Base-by-base conservation (phyloP, 2,113 vertebrate species). In the Ia io region DNA sequence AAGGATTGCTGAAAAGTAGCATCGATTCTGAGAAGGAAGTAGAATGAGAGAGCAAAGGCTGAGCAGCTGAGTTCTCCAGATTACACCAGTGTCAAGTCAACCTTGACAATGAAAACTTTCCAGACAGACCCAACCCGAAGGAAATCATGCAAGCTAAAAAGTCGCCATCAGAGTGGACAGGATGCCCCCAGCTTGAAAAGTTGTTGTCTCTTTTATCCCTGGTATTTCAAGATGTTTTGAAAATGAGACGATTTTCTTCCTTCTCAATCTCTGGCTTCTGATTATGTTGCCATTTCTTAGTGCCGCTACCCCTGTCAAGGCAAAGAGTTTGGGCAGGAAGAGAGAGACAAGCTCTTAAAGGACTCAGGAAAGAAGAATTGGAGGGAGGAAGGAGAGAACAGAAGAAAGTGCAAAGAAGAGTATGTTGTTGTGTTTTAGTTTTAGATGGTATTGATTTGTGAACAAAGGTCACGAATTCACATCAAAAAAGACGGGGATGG, bases 1-100 rank as follows among this genome's bases (percentile, higher is more conserved):
- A 94, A 95, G 70, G 16, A 63, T 92, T 96, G 78, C 92, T 96
- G 90, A 95, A 95, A 96, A 95, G 78, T 67, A 95, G 49, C 90
- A 79, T 85, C 69, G n/a, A 11, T 92, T 93, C 61, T 49, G 49
- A 97, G 92, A 95, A 92, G 78, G 63, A 93, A 88, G 32, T 37
- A 35, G 59, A 59, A 76, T 94, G 49, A 59, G 49, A 69, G 51
- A 47, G 30, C 84, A 74, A 87, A 88, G 88, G 61, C 73, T 83
- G 87, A 87, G 37, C 35, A 49, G 51, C 20, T 0, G 0, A 30
- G 12, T 44, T 69, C n/a, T 83, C 71, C 40, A 56, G 37, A 77
- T 37, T 20, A 59, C 92, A 65, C 16, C 30, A 63, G 35, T 23
- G 47, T 51, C 16, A 1, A 56, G 13, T 84, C 74, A 80, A 51